Evolutionary conservation across 1,140 invertebrate genomes (phyloP).

Genomic region (Polypedilum vanderplanki): DNA sequence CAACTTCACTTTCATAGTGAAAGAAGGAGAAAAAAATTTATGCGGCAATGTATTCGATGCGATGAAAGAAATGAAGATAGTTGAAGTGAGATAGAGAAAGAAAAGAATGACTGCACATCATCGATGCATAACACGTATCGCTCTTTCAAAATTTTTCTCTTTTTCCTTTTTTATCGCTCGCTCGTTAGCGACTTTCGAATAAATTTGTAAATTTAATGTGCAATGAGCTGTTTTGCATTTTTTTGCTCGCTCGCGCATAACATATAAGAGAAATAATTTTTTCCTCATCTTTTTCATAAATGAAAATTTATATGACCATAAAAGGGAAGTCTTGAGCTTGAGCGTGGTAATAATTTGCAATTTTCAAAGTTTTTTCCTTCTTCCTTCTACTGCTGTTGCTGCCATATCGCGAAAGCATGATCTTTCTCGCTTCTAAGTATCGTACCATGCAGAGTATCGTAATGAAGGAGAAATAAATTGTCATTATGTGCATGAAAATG

Average conservation of each 20-base stretch:
- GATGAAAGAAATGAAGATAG: slow-evolving; percentile 12
- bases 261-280: background rate
- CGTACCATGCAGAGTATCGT: background rate
- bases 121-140: slow-evolving; percentile 9
- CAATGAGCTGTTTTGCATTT: slow-evolving; percentile 17
- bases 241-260: background rate
- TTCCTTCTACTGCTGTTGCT: background rate
- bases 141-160: background rate
- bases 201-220: slow-evolving; percentile 19
- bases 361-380: background rate
- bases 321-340: background rate
- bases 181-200: slow-evolving; percentile 16
- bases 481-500: background rate
- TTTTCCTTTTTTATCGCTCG: background rate
- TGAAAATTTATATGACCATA: slow-evolving; percentile 19
- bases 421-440: background rate
- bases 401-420: background rate
- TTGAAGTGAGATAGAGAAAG: slow-evolving; percentile 7
- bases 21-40: background rate
- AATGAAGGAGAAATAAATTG: slow-evolving; percentile 7
- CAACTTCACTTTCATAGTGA: background rate
- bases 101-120: slow-evolving; percentile 17
- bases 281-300: background rate
- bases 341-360: slow-evolving; percentile 12
- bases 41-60: background rate